Conservation (phyloP, 1,140 invertebrate genomes). For the Bemisia tabaci region DNA sequence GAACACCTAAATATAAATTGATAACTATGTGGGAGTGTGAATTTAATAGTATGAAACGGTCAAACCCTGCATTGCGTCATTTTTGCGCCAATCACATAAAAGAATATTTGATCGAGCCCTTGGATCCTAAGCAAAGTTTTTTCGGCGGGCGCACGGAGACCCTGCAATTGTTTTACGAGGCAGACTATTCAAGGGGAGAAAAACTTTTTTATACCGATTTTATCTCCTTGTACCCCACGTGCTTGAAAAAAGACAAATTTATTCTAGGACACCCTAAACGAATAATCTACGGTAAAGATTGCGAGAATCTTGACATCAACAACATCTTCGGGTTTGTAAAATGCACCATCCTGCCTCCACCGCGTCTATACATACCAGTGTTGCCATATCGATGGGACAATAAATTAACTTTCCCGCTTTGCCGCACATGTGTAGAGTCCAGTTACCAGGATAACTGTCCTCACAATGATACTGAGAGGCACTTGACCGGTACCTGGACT, state of each 20-base stretch:
- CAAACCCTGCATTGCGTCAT: background rate
- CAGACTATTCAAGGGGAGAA: background rate
- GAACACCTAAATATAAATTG: too few species aligned
- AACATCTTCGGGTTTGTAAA: constrained; percentile 17
- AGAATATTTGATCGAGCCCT: too few species aligned
- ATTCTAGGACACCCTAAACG: constrained; percentile 15
- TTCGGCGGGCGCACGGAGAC: constrained; percentile 8
- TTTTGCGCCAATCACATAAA: background rate
- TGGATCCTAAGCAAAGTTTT: constrained; percentile 4
- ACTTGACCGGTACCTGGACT: constrained; percentile 29
- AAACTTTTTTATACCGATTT: background rate
- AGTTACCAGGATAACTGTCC: constrained; percentile 11
- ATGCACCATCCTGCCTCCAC: constrained; percentile 25
- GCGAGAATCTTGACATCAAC: background rate
- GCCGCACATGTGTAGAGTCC: constrained; percentile 20
- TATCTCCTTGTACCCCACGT: background rate
- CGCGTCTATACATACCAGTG: constrained; percentile 25
- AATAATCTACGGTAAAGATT: background rate
- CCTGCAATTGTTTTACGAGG: constrained; percentile 19
- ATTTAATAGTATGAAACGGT: background rate
- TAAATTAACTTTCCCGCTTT: constrained; percentile 27
- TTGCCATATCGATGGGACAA: constrained; percentile 22
- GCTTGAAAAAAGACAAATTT: background rate
- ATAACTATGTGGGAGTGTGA: constrained; percentile 9
- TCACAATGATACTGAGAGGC: constrained; percentile 25